Conservation (phyloP, 2,888 invertebrate genomes). For the Caradrina kadenii region DNA sequence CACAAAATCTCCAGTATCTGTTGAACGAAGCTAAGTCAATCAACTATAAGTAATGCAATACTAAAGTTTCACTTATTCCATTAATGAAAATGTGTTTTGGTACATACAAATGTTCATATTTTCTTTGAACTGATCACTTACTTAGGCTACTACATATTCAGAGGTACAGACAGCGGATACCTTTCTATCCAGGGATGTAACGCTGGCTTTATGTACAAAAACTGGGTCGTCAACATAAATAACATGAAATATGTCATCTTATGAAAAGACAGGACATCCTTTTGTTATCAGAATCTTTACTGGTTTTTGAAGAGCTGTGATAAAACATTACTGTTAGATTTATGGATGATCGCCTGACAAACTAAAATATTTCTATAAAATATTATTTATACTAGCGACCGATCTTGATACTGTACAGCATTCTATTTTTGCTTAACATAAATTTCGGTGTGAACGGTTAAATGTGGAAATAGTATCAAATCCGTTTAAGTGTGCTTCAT, state of each 20-base stretch:
- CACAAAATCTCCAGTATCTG: conserved; percentile 5
- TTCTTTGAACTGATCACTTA: conserved; percentile 16
- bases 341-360: conserved; percentile 45
- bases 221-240: conserved; percentile 55
- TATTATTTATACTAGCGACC: conserved; percentile 18
- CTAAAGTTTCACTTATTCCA: background rate
- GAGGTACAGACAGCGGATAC: conserved; percentile 16
- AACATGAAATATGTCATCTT: conserved; percentile 44
- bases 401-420: conserved; percentile 11
- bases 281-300: conserved; percentile 51
- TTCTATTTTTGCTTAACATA: conserved; percentile 18
- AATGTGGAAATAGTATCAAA: conserved; percentile 16
- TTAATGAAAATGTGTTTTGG: conserved; percentile 15
- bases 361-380: conserved; percentile 42
- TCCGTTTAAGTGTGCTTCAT: conserved; percentile 11
- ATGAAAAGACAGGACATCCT: conserved; percentile 55
- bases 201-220: conserved; percentile 39
- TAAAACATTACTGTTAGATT: conserved; percentile 51
- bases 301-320: conserved; percentile 43
- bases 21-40: conserved; percentile 18
- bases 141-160: conserved; percentile 37
- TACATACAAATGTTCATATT: conserved; percentile 21
- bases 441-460: background rate
- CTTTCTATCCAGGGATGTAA: conserved; percentile 20
- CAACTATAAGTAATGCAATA: conserved; percentile 11